These are phyloP conservation scores for Pelobates fuscus DNA, from an alignment of 2,113 vertebrate species.

Conservation along the genomic window DNA sequence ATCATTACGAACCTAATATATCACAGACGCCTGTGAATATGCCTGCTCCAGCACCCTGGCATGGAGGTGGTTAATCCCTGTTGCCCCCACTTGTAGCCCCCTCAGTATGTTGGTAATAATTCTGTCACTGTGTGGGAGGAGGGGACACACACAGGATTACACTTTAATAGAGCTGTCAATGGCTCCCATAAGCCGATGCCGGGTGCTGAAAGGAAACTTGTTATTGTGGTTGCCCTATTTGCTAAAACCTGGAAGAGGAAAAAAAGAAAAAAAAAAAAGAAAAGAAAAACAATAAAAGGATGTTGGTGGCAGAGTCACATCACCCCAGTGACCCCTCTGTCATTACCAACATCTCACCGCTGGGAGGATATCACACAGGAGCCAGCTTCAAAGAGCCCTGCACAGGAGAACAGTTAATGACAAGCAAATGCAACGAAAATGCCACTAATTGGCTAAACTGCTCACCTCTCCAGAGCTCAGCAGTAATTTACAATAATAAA, in stretches of 20 bases:
- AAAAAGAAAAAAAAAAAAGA: conserved; percentile 36
- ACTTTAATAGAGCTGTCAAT: conserved; percentile 81
- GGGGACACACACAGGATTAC: conserved; percentile 70
- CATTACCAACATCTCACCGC: conserved; percentile 79
- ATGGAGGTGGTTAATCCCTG: background rate
- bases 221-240: conserved; percentile 80
- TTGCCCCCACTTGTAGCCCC: conserved; percentile 52
- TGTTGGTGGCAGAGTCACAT: conserved; percentile 66
- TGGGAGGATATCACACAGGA: conserved; percentile 77
- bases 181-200: conserved; percentile 71
- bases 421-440: conserved; percentile 85
- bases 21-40: no score
- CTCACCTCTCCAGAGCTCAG: conserved; percentile 82
- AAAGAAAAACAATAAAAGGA: conserved; percentile 42
- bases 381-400: conserved; percentile 73
- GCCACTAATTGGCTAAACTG: conserved; percentile 85
- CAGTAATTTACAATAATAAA: conserved; percentile 87
- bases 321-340: conserved; percentile 77
- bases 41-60: background rate
- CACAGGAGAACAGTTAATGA: conserved; percentile 80
- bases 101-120: conserved; percentile 69
- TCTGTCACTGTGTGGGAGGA: conserved; percentile 66
- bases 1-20: no score
- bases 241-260: conserved; percentile 67
- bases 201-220: conserved; percentile 75